Conservation (phyloP, 2,113 vertebrate genomes). For the Xiphophorus maculatus region DNA sequence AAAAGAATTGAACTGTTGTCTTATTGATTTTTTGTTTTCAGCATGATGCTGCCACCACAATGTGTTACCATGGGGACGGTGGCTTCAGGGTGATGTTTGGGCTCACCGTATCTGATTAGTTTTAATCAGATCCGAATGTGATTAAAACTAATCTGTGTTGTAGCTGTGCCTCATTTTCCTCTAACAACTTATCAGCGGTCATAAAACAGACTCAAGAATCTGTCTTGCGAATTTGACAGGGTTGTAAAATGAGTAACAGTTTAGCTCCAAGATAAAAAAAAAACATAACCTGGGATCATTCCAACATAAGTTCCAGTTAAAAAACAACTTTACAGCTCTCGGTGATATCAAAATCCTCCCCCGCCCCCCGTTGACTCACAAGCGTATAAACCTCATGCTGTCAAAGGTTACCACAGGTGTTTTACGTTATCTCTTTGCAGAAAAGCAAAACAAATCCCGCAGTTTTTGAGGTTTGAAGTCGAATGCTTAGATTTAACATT, state of each 20-base stretch:
- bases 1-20: too few species aligned
- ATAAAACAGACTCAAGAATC: background rate
- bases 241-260: background rate
- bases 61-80: too few species aligned
- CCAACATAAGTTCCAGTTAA: background rate
- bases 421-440: background rate
- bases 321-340: background rate
- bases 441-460: background rate
- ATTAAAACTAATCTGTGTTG: background rate
- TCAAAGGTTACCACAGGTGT: background rate
- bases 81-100: too few species aligned
- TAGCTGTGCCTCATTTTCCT: background rate
- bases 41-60: too few species aligned
- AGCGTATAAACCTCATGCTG: background rate
- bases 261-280: background rate
- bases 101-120: too few species aligned
- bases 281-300: background rate
- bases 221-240: background rate
- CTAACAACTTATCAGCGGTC: background rate
- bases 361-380: background rate
- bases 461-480: background rate
- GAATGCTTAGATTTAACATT: background rate
- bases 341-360: background rate
- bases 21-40: too few species aligned
- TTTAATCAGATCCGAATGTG: too few species aligned